Base-by-base conservation (phyloP, 2,888 invertebrate species). In the Nemotelus pantherinus region DNA sequence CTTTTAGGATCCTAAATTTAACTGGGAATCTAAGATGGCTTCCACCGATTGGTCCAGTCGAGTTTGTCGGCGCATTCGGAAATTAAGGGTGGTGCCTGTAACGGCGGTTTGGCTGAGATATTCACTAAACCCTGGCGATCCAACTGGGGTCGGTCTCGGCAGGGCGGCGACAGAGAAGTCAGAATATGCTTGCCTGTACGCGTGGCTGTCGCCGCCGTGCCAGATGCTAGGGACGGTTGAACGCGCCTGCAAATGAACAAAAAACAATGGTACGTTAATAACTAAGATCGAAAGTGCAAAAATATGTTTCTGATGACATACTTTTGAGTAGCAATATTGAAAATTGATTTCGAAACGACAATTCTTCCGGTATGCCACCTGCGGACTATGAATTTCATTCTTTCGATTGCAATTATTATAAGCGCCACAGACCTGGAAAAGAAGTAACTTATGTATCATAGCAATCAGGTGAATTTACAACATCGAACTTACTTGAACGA, bases 321-420 rank as follows among this genome's bases (percentile, higher is more conserved):
- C 70, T 44, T 67, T 5, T 50, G 45, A 6, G 50, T 50, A 5
- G 60, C 63, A 45, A 63, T 44, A n/a, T 67, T 77, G 10, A 76
- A 80, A 9, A 87, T 84, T 1, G 87, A 86, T 78, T 89, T 89
- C 64, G 89, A 88, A 3, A 89, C 89, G 76, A 90, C 87, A 75
- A 90, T 87, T 81, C 88, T 89, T 2, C 91, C 91, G 2, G 88
- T 89, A 79, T 89, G 89, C 92, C 92, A 92, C 58, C 91, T 87
- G 76, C 88, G 85, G 2, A 92, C 90, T 80, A 93, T 86, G 85
- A 89, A 92, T 82, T 91, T 91, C 91, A 93, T 92, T 77, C 93
- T 87, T 58, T 88, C 86, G 71, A 92, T 87, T 58, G 91, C 90
- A 57, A 92, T 88, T 3, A 92, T 85, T 10, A 88, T 88, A 75